phyloP scores from a whole-genome alignment of 2,797 vertebrate species.

The Schizopygopsis malacanthus region DNA sequence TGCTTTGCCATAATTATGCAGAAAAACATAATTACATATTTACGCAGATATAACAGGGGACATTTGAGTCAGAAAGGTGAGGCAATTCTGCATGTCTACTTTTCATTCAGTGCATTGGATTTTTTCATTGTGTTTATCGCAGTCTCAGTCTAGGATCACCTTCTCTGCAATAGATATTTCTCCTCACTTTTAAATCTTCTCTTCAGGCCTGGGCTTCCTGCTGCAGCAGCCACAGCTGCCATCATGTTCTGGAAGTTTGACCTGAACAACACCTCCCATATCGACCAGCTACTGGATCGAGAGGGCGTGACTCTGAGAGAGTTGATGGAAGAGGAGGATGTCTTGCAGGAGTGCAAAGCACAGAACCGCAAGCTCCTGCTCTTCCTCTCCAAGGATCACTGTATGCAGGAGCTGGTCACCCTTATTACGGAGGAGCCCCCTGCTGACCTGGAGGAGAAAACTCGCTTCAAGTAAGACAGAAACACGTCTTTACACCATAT shows the following conservation, averaged over 20 bases:
- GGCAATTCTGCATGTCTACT: background rate
- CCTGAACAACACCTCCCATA: slow-evolving; percentile 94
- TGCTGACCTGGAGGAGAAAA: slow-evolving; percentile 91
- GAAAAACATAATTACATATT: background rate
- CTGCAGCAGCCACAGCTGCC: slow-evolving; percentile 75
- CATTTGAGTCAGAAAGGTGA: background rate
- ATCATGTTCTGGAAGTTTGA: slow-evolving; percentile 99
- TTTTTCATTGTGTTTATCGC: background rate
- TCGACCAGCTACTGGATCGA: slow-evolving; percentile 96
- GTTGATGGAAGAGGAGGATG: slow-evolving; percentile 96
- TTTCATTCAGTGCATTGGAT: background rate
- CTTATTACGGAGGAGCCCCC: slow-evolving; percentile 94
- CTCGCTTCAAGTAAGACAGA: slow-evolving; percentile 92
- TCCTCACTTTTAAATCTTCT: background rate
- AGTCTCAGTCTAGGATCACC: background rate
- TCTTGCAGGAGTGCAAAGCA: slow-evolving; percentile 97
- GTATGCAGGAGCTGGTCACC: slow-evolving; percentile 93
- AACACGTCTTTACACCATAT: background rate
- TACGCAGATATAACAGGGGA: no score
- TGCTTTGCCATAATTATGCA: background rate
- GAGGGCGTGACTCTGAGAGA: slow-evolving; percentile 93
- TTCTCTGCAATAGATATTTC: background rate
- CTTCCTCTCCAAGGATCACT: slow-evolving; percentile 92
- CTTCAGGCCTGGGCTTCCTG: slow-evolving; percentile 75
- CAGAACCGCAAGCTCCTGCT: slow-evolving; percentile 94